Base-by-base conservation (phyloP, 2,888 invertebrate genomes). In the Hermaeophaga mercurialis region DNA sequence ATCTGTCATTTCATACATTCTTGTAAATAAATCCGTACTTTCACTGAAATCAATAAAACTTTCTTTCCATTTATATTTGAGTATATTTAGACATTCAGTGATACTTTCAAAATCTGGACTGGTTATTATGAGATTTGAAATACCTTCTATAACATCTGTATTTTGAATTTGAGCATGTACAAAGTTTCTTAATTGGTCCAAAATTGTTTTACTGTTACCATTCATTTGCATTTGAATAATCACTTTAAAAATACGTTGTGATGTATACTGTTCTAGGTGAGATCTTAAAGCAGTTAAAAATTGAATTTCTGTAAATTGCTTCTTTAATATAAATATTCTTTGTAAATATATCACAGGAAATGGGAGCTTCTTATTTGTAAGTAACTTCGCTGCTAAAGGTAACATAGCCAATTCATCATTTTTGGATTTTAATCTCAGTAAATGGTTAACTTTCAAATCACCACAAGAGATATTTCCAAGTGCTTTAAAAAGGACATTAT, bases 391-490 rank as follows among this genome's bases (percentile, higher is more conserved):
- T 28, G 57, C 47, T 19, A 46, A n/a, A 15, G 71, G 70, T 54
- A 68, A 57, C n/a, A 53, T 28, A 8, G 53, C 15, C 1, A 49
- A 48, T 18, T 26, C 50, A 34, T 47, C 58, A 12, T 44, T 18
- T 18, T 41, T 43, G 26, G 61, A 28, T 17, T 50, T 56, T 34
- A 14, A 5, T 3, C n/a, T 12, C 31, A 41, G 11, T 31, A 11
- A 9, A n/a, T 59, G 22, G 45, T 57, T 62, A 17, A 24, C 43
- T 17, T 54, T 45, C 12, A 64, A 47, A 19, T 65, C 62, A 49
- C 68, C 65, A 41, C 59, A 58, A 33, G 64, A 66, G 9, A 71
- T 50, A 50, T 66, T 63, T 9, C 64, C 64, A 15, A 72, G 18
- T 4, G 69, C 65, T 57, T 60, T 57, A 45, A 63, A 64, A 43